Evolutionary conservation across 2,113 vertebrate species (phyloP).

Genomic region (Rana temporaria): DNA sequence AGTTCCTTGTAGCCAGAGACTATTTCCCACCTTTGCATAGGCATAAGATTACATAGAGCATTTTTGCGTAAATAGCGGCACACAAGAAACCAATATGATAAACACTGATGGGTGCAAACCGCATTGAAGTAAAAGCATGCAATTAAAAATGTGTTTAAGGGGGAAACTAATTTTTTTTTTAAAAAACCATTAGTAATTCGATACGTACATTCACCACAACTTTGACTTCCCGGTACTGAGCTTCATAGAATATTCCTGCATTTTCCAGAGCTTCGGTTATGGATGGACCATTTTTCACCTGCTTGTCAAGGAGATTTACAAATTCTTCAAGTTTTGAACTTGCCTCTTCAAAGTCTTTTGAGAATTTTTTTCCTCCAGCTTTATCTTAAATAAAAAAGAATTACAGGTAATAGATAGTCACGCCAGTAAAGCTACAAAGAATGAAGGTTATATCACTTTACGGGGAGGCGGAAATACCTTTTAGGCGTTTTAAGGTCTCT

Average conservation of each 20-base stretch:
- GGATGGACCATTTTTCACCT: slow-evolving; percentile 84
- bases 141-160: no score
- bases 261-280: slow-evolving; percentile 91
- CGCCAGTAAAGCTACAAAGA: background rate
- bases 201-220: slow-evolving; percentile 95
- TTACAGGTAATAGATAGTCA: background rate
- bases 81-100: no score
- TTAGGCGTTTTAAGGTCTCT: slow-evolving; percentile 92
- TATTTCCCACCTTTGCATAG: no score
- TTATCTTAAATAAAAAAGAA: slow-evolving; percentile 84
- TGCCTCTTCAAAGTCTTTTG: slow-evolving; percentile 95
- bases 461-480: slow-evolving; percentile 77
- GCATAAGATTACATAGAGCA: no score
- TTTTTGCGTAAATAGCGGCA: no score
- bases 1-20: no score
- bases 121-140: no score
- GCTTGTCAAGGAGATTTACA: slow-evolving; percentile 88
- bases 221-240: slow-evolving; percentile 97
- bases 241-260: slow-evolving; percentile 95
- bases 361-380: slow-evolving; percentile 94
- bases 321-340: slow-evolving; percentile 94
- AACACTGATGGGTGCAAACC: no score
- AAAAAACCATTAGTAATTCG: background rate
- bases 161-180: background rate
- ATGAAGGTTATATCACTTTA: background rate